Evolutionary conservation across 2,797 vertebrate genomes (phyloP).

Genomic region (Remorina albescens): DNA sequence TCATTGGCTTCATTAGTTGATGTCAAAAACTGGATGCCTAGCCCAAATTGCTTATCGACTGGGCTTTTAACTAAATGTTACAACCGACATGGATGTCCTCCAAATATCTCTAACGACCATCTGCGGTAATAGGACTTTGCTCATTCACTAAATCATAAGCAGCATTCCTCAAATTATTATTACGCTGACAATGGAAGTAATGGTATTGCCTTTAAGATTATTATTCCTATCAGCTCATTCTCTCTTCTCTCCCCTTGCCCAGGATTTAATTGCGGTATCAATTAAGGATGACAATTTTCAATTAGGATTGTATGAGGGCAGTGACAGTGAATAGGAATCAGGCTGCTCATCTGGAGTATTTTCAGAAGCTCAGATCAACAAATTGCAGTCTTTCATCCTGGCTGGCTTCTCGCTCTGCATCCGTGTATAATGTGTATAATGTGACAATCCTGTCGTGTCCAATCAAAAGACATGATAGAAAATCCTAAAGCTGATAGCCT

Average conservation of each 20-base stretch:
- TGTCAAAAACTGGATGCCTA: slow-evolving; percentile 60
- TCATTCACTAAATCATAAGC: slow-evolving; percentile 62
- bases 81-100: slow-evolving; percentile 66
- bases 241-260: slow-evolving; percentile 46
- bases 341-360: slow-evolving; percentile 20
- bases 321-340: slow-evolving; percentile 54
- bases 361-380: slow-evolving; percentile 28
- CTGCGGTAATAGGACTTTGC: slow-evolving; percentile 54
- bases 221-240: slow-evolving; percentile 62
- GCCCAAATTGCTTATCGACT: slow-evolving; percentile 78
- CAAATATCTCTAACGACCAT: slow-evolving; percentile 71
- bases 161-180: slow-evolving; percentile 65
- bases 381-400: slow-evolving; percentile 15
- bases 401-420: background rate
- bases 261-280: slow-evolving; percentile 63
- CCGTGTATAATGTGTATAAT: background rate
- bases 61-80: slow-evolving; percentile 76
- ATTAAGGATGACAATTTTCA: slow-evolving; percentile 69
- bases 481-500: background rate
- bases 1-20: slow-evolving; percentile 75
- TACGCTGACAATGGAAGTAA: slow-evolving; percentile 64
- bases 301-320: slow-evolving; percentile 60
- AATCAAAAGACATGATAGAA: background rate
- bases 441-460: background rate
- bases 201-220: slow-evolving; percentile 66